Evolutionary conservation across 1,140 invertebrate genomes (phyloP).

Genomic region (Drosophila bocqueti): DNA sequence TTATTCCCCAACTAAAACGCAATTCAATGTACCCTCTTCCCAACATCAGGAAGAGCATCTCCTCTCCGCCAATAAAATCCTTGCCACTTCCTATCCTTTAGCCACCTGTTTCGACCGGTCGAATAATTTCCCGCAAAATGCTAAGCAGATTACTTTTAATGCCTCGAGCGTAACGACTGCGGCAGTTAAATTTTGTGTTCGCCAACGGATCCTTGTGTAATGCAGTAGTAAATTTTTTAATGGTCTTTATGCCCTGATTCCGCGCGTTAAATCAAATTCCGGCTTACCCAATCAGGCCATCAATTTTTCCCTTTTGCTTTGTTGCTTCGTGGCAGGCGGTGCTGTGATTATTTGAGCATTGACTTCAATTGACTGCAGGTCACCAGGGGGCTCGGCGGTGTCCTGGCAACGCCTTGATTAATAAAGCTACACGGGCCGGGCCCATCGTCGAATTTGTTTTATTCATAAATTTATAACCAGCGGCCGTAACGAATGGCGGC

Average conservation of each 20-base stretch:
- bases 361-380: slow-evolving; percentile 67
- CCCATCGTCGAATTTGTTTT: slow-evolving; percentile 56
- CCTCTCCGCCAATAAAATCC: neutral
- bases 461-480: slow-evolving; percentile 83
- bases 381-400: slow-evolving; percentile 4
- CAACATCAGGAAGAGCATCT: slow-evolving; percentile 4
- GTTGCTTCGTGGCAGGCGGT: neutral
- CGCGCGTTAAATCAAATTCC: slow-evolving; percentile 67
- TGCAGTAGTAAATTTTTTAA: slow-evolving; percentile 55
- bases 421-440: slow-evolving; percentile 55
- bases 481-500: slow-evolving; percentile 65
- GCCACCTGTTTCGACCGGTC: slow-evolving; percentile 60
- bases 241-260: slow-evolving; percentile 43
- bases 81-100: slow-evolving; percentile 7
- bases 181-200: slow-evolving; percentile 71
- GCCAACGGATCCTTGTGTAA: slow-evolving; percentile 35
- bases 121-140: slow-evolving; percentile 68
- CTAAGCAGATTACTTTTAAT: slow-evolving; percentile 75
- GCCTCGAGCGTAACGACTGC: slow-evolving; percentile 69
- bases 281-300: slow-evolving; percentile 60
- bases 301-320: slow-evolving; percentile 25
- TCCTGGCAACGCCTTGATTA: slow-evolving; percentile 61
- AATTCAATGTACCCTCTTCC: no score
- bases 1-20: neutral
- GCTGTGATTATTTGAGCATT: slow-evolving; percentile 65